Evolutionary conservation across 2,888 invertebrate genomes (phyloP).

Genomic region (Xanthostigma xanthostigma): DNA sequence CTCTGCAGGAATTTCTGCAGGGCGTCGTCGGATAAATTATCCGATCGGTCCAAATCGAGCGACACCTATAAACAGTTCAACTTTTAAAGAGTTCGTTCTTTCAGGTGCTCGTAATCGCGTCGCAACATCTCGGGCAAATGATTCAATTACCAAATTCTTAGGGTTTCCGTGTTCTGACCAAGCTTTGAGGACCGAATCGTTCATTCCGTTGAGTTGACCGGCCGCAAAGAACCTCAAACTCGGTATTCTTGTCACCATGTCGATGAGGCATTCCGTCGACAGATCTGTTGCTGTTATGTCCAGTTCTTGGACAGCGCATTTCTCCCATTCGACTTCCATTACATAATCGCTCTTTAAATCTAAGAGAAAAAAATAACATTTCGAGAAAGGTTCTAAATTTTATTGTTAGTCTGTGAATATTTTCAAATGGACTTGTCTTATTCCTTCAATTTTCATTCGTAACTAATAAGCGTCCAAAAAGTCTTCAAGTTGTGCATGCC

Average conservation of each 20-base stretch:
- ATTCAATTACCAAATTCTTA: conserved; percentile 28
- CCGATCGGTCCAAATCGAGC: conserved; percentile 87
- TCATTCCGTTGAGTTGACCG: conserved; percentile 95
- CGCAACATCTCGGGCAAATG: too few relatives aligned
- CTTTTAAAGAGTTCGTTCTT: background rate
- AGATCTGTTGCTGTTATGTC: conserved; percentile 96
- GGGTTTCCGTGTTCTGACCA: conserved; percentile 80
- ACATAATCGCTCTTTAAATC: conserved; percentile 84
- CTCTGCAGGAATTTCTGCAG: conserved; percentile 83
- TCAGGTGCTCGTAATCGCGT: too few relatives aligned
- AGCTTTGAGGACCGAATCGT: conserved; percentile 82
- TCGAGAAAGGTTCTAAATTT: background rate
- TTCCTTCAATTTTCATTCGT: too few relatives aligned
- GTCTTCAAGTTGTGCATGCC: too few relatives aligned
- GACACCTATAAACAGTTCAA: conserved; percentile 43
- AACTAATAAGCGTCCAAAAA: too few relatives aligned
- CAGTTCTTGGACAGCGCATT: conserved; percentile 81
- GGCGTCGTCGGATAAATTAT: conserved; percentile 86
- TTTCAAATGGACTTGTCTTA: too few relatives aligned
- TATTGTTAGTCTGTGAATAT: background rate
- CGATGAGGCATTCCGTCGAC: conserved; percentile 82
- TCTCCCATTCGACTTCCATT: conserved; percentile 97
- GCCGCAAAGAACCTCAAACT: conserved; percentile 81
- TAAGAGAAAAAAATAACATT: conserved; percentile 24
- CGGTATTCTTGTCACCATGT: conserved; percentile 79